These are phyloP conservation scores for Pantherophis guttatus DNA, from an alignment of 2,113 vertebrate genomes.

Conservation along the genomic window DNA sequence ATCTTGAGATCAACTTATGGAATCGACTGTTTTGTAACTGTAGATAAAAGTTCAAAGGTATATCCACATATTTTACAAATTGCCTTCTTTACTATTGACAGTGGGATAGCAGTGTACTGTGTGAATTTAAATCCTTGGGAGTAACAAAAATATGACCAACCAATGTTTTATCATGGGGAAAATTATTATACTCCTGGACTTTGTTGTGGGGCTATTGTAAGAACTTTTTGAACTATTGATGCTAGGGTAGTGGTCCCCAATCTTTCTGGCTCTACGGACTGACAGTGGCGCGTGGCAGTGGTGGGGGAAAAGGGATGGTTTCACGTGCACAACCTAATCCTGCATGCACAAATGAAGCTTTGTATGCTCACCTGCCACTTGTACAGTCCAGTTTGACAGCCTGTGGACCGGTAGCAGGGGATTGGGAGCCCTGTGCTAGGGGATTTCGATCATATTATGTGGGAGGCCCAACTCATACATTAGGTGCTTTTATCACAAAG, in stretches of 20 bases:
- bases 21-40: neutral
- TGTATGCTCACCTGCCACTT: too few species aligned
- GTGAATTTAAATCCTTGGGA: neutral
- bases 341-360: too few species aligned
- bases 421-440: too few species aligned
- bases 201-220: neutral
- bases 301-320: too few species aligned
- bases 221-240: neutral
- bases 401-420: too few species aligned
- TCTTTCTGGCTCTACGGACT: too few species aligned
- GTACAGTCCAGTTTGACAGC: too few species aligned
- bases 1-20: neutral
- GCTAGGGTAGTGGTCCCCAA: too few species aligned
- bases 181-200: neutral
- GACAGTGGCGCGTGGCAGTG: too few species aligned
- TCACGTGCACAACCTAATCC: too few species aligned
- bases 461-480: neutral
- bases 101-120: neutral
- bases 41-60: neutral
- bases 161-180: neutral
- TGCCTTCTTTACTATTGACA: neutral
- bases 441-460: neutral
- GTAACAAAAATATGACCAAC: neutral
- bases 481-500: neutral
- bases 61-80: neutral